phyloP scores from a whole-genome alignment of 1,140 invertebrate species.

The Mercenaria mercenaria region DNA sequence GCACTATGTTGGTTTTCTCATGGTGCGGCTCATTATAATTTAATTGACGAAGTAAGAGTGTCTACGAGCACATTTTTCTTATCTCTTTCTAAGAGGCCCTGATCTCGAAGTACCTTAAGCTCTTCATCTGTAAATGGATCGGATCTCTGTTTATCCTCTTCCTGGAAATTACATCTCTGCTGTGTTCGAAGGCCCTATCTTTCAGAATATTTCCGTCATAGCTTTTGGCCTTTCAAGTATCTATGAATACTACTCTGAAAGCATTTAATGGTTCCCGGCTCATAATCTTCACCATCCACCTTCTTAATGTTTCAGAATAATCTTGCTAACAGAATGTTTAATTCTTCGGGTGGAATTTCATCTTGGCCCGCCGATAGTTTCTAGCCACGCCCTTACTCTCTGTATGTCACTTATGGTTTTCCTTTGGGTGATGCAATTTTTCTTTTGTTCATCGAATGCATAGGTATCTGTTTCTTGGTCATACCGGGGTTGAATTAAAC shows the following conservation, averaged over 20 bases:
- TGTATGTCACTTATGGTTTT: not conserved
- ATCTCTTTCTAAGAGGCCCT: not conserved
- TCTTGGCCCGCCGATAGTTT: not conserved
- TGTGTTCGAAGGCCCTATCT: not conserved
- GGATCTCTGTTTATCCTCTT: not conserved
- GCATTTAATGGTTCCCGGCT: not conserved
- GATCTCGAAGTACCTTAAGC: not conserved
- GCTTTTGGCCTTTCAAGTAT: not conserved
- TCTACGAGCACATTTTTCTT: not conserved
- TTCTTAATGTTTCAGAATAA: no score
- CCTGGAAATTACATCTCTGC: not conserved
- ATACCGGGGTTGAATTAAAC: no score
- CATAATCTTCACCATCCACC: not conserved
- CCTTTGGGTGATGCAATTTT: not conserved
- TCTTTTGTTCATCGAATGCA: no score
- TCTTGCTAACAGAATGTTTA: no score
- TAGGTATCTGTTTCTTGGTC: no score
- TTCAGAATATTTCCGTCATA: not conserved
- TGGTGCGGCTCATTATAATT: no score
- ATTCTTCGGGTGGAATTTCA: not conserved
- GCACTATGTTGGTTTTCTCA: no score
- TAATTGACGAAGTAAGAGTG: not conserved
- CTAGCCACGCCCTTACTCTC: not conserved
- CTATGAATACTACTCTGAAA: not conserved
- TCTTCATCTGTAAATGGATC: not conserved